Evolutionary conservation across 2,888 invertebrate genomes (phyloP).

Genomic region (Drosophila seclusa): DNA sequence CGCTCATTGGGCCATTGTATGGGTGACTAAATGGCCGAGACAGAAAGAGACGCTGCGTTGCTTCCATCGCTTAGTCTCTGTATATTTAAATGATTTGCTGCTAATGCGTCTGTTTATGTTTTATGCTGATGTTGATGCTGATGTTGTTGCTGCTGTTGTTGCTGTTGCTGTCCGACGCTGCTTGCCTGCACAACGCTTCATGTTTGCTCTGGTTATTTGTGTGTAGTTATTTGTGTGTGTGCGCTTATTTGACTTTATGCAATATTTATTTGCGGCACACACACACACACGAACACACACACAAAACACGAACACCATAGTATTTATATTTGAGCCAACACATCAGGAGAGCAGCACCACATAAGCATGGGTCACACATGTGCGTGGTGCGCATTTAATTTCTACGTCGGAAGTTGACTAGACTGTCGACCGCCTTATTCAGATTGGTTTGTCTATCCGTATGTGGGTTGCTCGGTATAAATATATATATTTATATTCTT

Average conservation of each 20-base stretch:
- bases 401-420: constrained; percentile 77
- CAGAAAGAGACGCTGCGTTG: background rate
- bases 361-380: constrained; percentile 54
- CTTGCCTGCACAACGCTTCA: constrained; percentile 23
- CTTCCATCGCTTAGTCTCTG: constrained; percentile 36
- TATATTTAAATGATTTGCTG: constrained; percentile 79
- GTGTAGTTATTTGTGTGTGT: constrained; percentile 39
- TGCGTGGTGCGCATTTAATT: constrained; percentile 76
- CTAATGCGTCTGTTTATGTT: constrained; percentile 80
- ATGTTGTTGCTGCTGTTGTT: constrained; percentile 68
- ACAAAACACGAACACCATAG: constrained; percentile 40
- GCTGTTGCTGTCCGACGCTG: constrained; percentile 58
- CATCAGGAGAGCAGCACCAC: constrained; percentile 42
- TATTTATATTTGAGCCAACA: constrained; percentile 58
- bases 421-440: constrained; percentile 66
- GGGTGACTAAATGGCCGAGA: constrained; percentile 28
- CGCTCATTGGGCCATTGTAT: constrained; percentile 42
- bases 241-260: constrained; percentile 74
- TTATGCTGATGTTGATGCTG: constrained; percentile 71
- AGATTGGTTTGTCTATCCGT: constrained; percentile 47
- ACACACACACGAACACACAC: constrained; percentile 35
- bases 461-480: constrained; percentile 7
- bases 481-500: constrained; percentile 2
- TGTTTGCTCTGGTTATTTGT: constrained; percentile 49
- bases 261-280: constrained; percentile 74